Conservation (phyloP, 2,113 vertebrate species). For the mouse (Mus musculus) region DNA sequence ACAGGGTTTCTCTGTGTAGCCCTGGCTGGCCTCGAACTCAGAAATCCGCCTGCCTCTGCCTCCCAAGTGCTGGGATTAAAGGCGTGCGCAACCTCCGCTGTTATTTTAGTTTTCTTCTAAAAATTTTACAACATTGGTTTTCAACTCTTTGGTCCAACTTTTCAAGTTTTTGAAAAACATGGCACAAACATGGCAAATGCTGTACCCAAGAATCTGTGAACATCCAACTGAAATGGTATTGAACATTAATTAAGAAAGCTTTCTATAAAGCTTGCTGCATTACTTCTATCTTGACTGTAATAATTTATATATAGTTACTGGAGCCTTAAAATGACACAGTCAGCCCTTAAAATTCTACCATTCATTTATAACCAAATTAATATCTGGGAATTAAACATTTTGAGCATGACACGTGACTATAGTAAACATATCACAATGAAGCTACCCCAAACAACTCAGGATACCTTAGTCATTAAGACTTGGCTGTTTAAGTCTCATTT, state of each 20-base stretch:
- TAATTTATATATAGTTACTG: not conserved
- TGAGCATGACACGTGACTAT: not conserved
- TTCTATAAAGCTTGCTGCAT: not conserved
- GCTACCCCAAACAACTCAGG: not conserved
- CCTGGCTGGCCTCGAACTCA: no score
- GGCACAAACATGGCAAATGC: not conserved
- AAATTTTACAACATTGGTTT: not conserved
- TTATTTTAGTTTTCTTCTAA: not conserved
- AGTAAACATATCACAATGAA: not conserved
- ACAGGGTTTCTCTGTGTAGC: no score
- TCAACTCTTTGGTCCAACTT: not conserved
- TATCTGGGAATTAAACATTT: not conserved
- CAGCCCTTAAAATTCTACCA: not conserved
- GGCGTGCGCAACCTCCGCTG: no score
- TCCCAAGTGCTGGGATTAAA: no score
- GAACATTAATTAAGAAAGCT: not conserved
- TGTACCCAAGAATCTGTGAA: not conserved
- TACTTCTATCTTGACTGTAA: not conserved
- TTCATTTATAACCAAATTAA: not conserved
- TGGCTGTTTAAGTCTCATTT: not conserved
- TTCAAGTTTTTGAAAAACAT: not conserved
- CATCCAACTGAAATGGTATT: not conserved
- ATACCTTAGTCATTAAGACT: not conserved
- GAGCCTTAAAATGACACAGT: not conserved
- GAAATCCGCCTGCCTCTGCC: no score